These are phyloP conservation scores for Oreochromis mossambicus DNA, from an alignment of 2,797 vertebrate genomes.

Conservation along the genomic window DNA sequence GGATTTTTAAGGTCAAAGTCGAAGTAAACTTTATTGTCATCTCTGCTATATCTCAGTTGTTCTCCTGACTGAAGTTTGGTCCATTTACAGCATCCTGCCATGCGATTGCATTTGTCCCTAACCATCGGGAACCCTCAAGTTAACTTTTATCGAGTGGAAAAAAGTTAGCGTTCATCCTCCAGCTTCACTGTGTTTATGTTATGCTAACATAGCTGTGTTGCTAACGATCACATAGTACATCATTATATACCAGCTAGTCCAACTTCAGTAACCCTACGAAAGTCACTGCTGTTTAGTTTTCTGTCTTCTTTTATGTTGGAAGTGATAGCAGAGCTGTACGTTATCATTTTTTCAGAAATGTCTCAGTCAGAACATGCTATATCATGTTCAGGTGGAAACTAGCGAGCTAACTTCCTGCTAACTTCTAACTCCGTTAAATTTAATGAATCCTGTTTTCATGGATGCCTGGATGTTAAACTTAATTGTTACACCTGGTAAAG, in stretches of 20 bases:
- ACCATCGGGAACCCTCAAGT: background rate
- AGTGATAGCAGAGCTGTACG: background rate
- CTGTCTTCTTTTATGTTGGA: background rate
- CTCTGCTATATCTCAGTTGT: background rate
- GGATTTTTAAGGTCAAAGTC: no score
- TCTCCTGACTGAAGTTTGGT: background rate
- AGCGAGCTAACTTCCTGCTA: background rate
- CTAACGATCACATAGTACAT: background rate
- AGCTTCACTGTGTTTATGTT: background rate
- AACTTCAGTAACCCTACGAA: background rate
- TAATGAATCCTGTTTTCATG: background rate
- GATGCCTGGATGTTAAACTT: background rate
- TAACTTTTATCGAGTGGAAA: background rate
- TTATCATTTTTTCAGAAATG: background rate
- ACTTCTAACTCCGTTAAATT: background rate
- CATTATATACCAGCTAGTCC: background rate
- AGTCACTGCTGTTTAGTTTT: background rate
- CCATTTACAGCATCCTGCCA: background rate
- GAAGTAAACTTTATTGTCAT: no score
- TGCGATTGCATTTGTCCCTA: background rate
- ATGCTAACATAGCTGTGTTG: background rate
- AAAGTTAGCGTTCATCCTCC: background rate
- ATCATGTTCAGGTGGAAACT: background rate
- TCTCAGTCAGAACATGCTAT: background rate
- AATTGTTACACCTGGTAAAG: background rate